Conservation (phyloP, 2,888 invertebrate genomes). For the Melanchra persicariae region DNA sequence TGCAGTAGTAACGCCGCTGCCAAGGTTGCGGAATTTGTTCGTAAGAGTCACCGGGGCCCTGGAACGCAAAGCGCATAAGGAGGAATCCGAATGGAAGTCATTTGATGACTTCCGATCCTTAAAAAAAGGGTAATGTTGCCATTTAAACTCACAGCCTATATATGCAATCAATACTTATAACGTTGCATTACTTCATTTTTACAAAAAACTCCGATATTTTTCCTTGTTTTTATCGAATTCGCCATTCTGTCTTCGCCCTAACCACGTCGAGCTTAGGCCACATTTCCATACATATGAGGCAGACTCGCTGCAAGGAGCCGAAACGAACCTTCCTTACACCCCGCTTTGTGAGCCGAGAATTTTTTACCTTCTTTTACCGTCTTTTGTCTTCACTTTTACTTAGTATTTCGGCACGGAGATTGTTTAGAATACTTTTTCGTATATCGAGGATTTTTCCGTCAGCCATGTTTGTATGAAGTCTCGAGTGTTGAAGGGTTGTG, state of each 20-base stretch:
- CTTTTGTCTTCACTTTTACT: slow-evolving; percentile 61
- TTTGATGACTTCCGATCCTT: no score
- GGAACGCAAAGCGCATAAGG: no score
- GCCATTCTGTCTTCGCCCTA: slow-evolving; percentile 32
- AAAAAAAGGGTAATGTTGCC: no score
- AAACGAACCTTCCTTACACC: slow-evolving; percentile 66
- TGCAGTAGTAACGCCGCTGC: no score
- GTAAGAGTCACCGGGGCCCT: no score
- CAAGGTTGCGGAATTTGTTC: no score
- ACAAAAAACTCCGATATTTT: no score
- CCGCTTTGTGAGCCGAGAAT: slow-evolving; percentile 56
- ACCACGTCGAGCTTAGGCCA: slow-evolving; percentile 70
- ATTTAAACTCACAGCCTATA: no score
- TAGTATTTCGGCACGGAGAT: slow-evolving; percentile 43
- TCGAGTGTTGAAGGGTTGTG: slow-evolving; percentile 29
- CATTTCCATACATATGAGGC: slow-evolving; percentile 89
- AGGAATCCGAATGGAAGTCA: no score
- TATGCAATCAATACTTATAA: no score
- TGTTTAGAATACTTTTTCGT: slow-evolving; percentile 52
- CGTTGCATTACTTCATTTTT: no score
- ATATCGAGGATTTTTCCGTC: slow-evolving; percentile 26
- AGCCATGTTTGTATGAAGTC: slow-evolving; percentile 34
- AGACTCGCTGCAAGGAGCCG: slow-evolving; percentile 69
- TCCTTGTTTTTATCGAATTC: background rate
- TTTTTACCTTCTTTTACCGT: slow-evolving; percentile 51